phyloP scores from a whole-genome alignment of 92 coral and sea anemone species.

The Micromussa lordhowensis region DNA sequence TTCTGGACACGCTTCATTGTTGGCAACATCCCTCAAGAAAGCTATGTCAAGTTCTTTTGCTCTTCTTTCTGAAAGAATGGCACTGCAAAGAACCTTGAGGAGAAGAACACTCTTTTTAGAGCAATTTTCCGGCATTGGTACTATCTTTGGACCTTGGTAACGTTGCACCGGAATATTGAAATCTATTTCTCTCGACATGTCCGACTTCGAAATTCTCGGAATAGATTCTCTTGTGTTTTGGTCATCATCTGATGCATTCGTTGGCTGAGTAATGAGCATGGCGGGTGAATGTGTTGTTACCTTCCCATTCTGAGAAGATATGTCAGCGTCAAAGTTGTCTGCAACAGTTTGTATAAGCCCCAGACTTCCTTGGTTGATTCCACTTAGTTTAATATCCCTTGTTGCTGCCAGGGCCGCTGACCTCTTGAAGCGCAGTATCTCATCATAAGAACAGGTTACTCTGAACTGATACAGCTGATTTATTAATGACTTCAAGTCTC shows the following conservation, averaged over 20 bases:
- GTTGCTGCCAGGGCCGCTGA: constrained; percentile 75
- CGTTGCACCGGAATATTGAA: constrained; percentile 56
- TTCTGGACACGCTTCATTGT: constrained; percentile 50
- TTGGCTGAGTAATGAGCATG: constrained; percentile 67
- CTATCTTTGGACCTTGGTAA: constrained; percentile 75
- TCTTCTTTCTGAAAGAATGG: constrained; percentile 49
- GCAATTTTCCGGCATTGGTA: constrained; percentile 24
- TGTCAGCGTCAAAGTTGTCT: constrained; percentile 72
- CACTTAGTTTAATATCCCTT: constrained; percentile 46
- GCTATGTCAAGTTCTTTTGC: constrained; percentile 65
- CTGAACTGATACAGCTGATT: constrained; percentile 50
- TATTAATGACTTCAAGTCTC: constrained; percentile 43
- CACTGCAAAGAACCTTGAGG: constrained; percentile 65
- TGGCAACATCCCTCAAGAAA: constrained; percentile 45
- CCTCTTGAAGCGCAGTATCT: constrained; percentile 63
- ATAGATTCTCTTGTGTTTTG: constrained; percentile 51
- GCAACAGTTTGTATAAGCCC: constrained; percentile 73
- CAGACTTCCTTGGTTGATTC: constrained; percentile 44
- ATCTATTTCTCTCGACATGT: constrained; percentile 53
- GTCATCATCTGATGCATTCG: constrained; percentile 41
- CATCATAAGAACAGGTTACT: constrained; percentile 59
- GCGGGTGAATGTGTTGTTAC: constrained; percentile 63
- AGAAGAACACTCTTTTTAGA: constrained; percentile 61
- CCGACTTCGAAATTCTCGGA: constrained; percentile 63
- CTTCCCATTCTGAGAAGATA: constrained; percentile 76